Base-by-base conservation (phyloP, 2,888 invertebrate species). In the Cheilosia variabilis region DNA sequence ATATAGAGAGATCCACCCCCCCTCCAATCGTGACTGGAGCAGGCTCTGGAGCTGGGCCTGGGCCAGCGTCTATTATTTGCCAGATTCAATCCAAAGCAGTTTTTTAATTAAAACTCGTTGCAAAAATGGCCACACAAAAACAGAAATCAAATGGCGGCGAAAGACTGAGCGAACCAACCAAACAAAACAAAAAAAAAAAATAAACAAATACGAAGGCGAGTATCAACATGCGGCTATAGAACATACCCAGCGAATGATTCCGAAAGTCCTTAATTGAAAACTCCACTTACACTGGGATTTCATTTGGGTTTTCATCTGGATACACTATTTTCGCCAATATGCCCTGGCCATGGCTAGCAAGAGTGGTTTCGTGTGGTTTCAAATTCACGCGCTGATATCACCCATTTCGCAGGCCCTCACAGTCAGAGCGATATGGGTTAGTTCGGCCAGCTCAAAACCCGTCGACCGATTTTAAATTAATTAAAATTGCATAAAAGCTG, bases 81-180 rank as follows among this genome's bases (percentile, higher is more conserved):
- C 80, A 84, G 84, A 75, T 84, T 80, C 84, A 84, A 80, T 80
- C 60, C 80, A 80, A 80, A 80, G 73, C 84, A 80, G 84, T 80
- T 84, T 84, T 84, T 84, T 84, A 84, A 84, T 84, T 84, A 84
- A 84, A 84, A 84, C 69, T 80, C 58, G 79, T 84, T 75, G 84
- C 71, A 57, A 80, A 77, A 84, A 75, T 80, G 65, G 75, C 69
- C 43, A 24, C 60, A 22, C 62, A 68, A 79, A 75, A 79, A 79
- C 80, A 80, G 43, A 66, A 79, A 84, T 84, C 84, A 80, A 84
- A 84, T 79, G 63, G 68, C 69, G 73, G 52, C 73, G 63, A 75
- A 69, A 71, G 45, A 47, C 17, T 17, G 45, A 73, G 50, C 45
- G 43, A 72, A 68, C 66, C 73, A 68, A 72, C 58, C 45, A 43